phyloP scores from a whole-genome alignment of 2,113 vertebrate species.

The Notothenia coriiceps region DNA sequence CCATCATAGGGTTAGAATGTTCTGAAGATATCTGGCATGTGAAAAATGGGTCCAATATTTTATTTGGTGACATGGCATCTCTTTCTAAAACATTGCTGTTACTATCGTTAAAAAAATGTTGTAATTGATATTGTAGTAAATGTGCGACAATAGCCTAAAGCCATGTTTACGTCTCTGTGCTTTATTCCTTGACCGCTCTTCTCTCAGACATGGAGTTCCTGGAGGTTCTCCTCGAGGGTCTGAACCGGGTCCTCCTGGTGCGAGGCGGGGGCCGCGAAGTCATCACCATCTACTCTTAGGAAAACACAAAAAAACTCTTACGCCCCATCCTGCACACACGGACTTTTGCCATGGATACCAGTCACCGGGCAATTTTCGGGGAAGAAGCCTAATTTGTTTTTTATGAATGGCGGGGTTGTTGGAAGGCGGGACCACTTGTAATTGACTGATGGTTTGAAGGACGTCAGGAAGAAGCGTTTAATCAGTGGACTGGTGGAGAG shows the following conservation, averaged over 20 bases:
- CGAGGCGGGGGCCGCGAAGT: slow-evolving; percentile 95
- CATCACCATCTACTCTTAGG: slow-evolving; percentile 97
- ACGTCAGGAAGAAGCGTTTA: slow-evolving; percentile 16
- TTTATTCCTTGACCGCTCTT: slow-evolving; percentile 76
- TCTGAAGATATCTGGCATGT: too few relatives aligned
- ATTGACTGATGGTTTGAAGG: slow-evolving; percentile 42
- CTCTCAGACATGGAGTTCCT: slow-evolving; percentile 96
- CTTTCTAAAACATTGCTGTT: too few relatives aligned
- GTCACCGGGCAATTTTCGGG: slow-evolving; percentile 38
- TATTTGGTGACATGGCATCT: too few relatives aligned
- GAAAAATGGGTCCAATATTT: too few relatives aligned
- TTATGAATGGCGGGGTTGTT: slow-evolving; percentile 40
- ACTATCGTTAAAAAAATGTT: too few relatives aligned
- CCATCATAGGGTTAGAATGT: too few relatives aligned
- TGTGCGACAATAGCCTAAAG: too few relatives aligned
- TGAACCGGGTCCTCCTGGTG: slow-evolving; percentile 93
- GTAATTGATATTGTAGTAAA: too few relatives aligned
- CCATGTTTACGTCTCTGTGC: background rate
- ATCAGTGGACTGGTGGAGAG: slow-evolving; percentile 10
- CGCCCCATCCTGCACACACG: slow-evolving; percentile 46
- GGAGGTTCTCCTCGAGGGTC: slow-evolving; percentile 95
- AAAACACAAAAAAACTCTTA: slow-evolving; percentile 36
- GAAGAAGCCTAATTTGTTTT: slow-evolving; percentile 40
- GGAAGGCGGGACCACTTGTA: slow-evolving; percentile 55
- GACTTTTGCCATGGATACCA: slow-evolving; percentile 51